Conservation (phyloP, 2,888 invertebrate genomes). For the Stenurella melanura region DNA sequence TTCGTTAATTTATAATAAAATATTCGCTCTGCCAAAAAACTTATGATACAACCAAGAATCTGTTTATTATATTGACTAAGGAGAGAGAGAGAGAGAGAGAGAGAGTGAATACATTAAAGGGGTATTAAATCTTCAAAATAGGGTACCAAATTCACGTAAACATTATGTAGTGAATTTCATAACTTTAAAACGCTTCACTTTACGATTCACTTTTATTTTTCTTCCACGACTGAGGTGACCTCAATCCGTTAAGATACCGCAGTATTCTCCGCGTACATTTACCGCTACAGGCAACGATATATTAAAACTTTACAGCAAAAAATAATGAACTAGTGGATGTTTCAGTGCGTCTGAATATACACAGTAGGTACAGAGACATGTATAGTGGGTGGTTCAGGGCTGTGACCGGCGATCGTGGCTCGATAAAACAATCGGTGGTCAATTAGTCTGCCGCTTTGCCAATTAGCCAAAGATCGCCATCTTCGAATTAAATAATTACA, state of each 20-base stretch:
- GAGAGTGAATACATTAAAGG: no score
- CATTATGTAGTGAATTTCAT: no score
- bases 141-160: no score
- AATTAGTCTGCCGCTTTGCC: slow-evolving; percentile 53
- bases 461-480: slow-evolving; percentile 53
- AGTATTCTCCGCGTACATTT: neutral
- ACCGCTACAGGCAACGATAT: neutral
- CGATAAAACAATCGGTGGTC: slow-evolving; percentile 58
- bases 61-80: no score
- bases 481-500: slow-evolving; percentile 54
- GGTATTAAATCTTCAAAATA: no score
- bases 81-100: no score
- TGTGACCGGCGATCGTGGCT: slow-evolving; percentile 42
- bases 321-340: neutral
- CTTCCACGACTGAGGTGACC: neutral
- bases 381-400: slow-evolving; percentile 44
- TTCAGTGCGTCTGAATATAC: neutral
- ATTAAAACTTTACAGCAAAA: neutral
- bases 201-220: no score
- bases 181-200: no score
- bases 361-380: slow-evolving; percentile 22
- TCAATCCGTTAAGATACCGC: neutral
- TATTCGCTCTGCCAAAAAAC: no score
- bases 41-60: no score
- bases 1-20: no score